These are phyloP conservation scores for Chymomyza procnemis DNA, from an alignment of 2,888 invertebrate species.

Conservation along the genomic window DNA sequence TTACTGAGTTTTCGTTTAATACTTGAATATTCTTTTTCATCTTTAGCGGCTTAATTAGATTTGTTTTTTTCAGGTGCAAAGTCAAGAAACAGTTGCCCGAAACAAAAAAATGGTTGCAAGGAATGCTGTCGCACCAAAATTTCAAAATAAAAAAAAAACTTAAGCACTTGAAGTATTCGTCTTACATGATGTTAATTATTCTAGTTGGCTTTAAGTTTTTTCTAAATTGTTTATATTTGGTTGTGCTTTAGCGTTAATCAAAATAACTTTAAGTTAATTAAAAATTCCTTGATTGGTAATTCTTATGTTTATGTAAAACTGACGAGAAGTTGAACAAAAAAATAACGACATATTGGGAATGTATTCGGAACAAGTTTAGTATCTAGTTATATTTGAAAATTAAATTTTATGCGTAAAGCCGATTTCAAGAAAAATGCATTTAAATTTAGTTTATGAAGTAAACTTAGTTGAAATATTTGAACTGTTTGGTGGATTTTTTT, in stretches of 20 bases:
- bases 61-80: conserved; percentile 5
- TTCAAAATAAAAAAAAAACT: conserved; percentile 1
- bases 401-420: too few relatives aligned
- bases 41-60: conserved; percentile 61
- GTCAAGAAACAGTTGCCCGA: conserved; percentile 37
- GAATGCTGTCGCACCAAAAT: conserved; percentile 59
- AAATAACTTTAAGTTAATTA: conserved; percentile 61
- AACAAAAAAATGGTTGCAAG: conserved; percentile 29
- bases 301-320: conserved; percentile 16
- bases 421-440: background rate
- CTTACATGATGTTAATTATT: conserved; percentile 2
- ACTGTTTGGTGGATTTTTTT: too few relatives aligned
- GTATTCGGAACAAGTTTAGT: too few relatives aligned
- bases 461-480: too few relatives aligned
- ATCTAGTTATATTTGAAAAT: too few relatives aligned
- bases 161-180: background rate
- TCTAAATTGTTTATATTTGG: conserved; percentile 27
- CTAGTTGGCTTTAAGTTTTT: background rate
- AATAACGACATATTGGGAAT: background rate
- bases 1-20: background rate
- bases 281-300: conserved; percentile 45
- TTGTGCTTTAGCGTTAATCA: conserved; percentile 44
- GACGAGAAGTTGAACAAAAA: background rate
- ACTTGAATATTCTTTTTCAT: conserved; percentile 46
- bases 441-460: background rate